Evolutionary conservation across 1,140 invertebrate species (phyloP), one percentile per base, ranked within the genome.

Genomic region (Acromyrmex charruanus): DNA sequence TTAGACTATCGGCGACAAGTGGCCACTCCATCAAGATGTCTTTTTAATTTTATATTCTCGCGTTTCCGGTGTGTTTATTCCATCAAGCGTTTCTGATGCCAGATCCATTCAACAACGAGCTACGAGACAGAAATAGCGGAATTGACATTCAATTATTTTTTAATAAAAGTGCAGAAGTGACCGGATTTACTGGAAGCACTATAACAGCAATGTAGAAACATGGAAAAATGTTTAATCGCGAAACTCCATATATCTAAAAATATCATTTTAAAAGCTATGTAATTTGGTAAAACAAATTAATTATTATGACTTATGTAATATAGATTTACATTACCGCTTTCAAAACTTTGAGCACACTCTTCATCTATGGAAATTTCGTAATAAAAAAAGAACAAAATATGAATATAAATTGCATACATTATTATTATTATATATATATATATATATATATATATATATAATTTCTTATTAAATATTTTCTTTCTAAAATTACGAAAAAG

Each of bases 21-120:
- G 68, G 53, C 39, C 58, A 84, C 80, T 84, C 35, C 14, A 84
- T 84, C 80, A 84, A 44, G 68, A 58, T 35, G 39, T 58, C 69
- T 74, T 84, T 84, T 84, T 84, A 75, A 84, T 84, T 84, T 84
- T 84, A 39, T 74, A 84, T 84, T 51, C 69, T 51, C 69, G 53
- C 69, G 69, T 55, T 55, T 69, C 68, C 12, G 35, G 25, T 49
- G 58, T 61, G n/a, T 75, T 84, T 75, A 84, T 74, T 74, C 55
- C 39, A 63, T 84, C 69, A 74, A 82, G 55, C 80, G 49, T 84
- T 75, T 51, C 80, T 75, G 69, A 84, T 74, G 80, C 69, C 80
- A 84, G 21, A 63, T 61, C 80, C 80, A 84, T 74, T 61, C 80
- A 53, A 53, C 39, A n/a, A 31, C 68, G 18, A 71, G 31, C 10